Base-by-base conservation (phyloP, 2,888 invertebrate genomes). In the Drosophila kokeensis region DNA sequence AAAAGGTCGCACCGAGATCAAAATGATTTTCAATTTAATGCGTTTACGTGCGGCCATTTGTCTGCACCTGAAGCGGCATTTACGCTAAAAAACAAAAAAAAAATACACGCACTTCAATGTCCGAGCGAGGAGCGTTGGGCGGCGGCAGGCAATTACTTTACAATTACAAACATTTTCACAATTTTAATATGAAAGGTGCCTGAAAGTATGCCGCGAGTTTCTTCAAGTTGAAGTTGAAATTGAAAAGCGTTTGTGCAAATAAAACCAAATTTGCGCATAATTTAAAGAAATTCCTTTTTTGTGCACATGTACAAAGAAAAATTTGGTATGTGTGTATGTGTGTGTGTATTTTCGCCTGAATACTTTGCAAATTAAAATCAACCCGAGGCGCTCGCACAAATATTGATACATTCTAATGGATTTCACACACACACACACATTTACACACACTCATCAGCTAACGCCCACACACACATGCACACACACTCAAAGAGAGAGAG, bases 1-100 rank as follows among this genome's bases (percentile, higher is more conserved):
- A 67, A 71, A 79, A 87, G 81, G 83, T 87, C 85, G 74, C 83
- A 58, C 62, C 75, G 79, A 83, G 87, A 79, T 89, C 81, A 83
- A 88, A 91, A 86, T 91, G 90, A 89, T 90, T 90, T 90, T 91
- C 88, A 88, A 91, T 91, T 91, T 82, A 90, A 90, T 83, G 90
- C 80, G 71, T 76, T 88, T 83, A 84, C 90, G 87, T 89, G 89
- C 82, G 81, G 81, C 90, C 84, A 90, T 90, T 88, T 89, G 89
- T 86, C 79, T 74, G 76, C 66, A 67, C 69, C 76, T 76, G 71
- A 66, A 79, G 71, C 67, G 70, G 59, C 69, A 79, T 69, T 70
- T 73, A 60, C 74, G 70, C 45, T 24, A n/a, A 38, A 36, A 18
- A 24, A 53, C 15, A 10, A 30, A 10, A 30, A n/a, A 21, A 27